These are phyloP conservation scores for Dasyprocta punctata DNA, from an alignment of 2,113 vertebrate genomes.

Conservation along the genomic window DNA sequence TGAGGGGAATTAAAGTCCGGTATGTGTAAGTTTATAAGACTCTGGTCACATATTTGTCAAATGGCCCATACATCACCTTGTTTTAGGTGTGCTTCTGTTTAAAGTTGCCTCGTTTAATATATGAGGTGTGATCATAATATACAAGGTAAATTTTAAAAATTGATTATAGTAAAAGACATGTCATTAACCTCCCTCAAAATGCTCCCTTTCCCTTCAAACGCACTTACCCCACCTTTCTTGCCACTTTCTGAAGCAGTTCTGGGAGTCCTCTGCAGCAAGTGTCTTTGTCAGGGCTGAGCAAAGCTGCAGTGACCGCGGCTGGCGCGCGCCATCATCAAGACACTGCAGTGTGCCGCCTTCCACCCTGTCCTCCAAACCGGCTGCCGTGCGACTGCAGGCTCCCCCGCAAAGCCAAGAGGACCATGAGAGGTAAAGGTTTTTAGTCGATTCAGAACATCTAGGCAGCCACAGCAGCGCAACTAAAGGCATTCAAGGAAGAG, in stretches of 20 bases:
- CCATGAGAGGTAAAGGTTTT: not conserved
- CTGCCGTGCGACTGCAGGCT: not conserved
- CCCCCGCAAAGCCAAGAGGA: not conserved
- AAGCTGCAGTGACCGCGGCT: not conserved
- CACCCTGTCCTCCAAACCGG: not conserved
- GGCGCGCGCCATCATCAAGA: not conserved
- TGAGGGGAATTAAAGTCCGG: not conserved
- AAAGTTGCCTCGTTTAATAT: not conserved
- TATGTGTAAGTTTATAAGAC: not conserved
- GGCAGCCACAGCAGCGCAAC: not conserved
- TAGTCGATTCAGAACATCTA: not conserved
- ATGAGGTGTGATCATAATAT: not conserved
- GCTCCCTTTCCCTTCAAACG: not conserved
- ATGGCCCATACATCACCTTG: not conserved
- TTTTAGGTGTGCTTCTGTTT: constrained; percentile 10
- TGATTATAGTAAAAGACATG: not conserved
- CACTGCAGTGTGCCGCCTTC: not conserved
- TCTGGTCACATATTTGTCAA: not conserved
- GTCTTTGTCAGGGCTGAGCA: not conserved
- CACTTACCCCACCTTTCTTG: not conserved
- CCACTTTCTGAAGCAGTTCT: not conserved
- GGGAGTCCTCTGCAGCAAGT: not conserved
- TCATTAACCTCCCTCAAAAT: not conserved
- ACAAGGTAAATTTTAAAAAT: not conserved
- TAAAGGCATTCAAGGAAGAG: not conserved